These are phyloP conservation scores for Rostratula benghalensis DNA, from an alignment of 2,113 vertebrate genomes.

Conservation along the genomic window DNA sequence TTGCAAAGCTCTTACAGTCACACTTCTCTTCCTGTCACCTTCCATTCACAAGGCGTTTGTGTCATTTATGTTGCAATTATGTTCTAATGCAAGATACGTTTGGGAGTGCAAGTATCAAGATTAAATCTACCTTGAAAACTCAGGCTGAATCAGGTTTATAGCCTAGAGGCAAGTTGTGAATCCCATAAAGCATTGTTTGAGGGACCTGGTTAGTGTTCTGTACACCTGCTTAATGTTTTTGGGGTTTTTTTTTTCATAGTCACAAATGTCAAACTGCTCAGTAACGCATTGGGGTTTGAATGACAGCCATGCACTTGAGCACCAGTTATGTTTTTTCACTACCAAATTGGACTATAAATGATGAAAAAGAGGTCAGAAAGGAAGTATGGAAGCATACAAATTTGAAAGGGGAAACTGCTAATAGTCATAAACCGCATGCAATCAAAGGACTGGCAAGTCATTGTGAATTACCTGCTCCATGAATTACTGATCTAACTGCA, in stretches of 20 bases:
- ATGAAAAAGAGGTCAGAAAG: slow-evolving; percentile 86
- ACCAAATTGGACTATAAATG: slow-evolving; percentile 86
- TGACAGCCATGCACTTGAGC: slow-evolving; percentile 76
- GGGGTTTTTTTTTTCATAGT: slow-evolving; percentile 62
- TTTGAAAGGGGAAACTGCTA: slow-evolving; percentile 86
- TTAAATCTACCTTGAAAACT: slow-evolving; percentile 75
- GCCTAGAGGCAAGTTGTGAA: slow-evolving; percentile 77
- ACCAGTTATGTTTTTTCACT: slow-evolving; percentile 80
- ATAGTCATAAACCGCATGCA: slow-evolving; percentile 81
- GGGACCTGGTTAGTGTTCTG: slow-evolving; percentile 83
- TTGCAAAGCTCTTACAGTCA: slow-evolving; percentile 19
- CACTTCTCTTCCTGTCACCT: not conserved
- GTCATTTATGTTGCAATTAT: slow-evolving; percentile 35
- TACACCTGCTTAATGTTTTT: slow-evolving; percentile 82
- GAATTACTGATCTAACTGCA: slow-evolving; percentile 78
- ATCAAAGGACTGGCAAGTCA: slow-evolving; percentile 83
- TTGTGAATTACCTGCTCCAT: slow-evolving; percentile 80
- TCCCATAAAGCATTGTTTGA: slow-evolving; percentile 82
- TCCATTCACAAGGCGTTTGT: slow-evolving; percentile 34
- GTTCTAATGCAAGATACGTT: slow-evolving; percentile 29
- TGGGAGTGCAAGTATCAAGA: slow-evolving; percentile 61
- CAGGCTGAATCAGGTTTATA: slow-evolving; percentile 73
- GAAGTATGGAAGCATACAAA: slow-evolving; percentile 84
- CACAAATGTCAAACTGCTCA: slow-evolving; percentile 81
- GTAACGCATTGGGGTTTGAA: slow-evolving; percentile 77